Conservation (phyloP, 2,888 invertebrate species). For the Callinectes sapidus region DNA sequence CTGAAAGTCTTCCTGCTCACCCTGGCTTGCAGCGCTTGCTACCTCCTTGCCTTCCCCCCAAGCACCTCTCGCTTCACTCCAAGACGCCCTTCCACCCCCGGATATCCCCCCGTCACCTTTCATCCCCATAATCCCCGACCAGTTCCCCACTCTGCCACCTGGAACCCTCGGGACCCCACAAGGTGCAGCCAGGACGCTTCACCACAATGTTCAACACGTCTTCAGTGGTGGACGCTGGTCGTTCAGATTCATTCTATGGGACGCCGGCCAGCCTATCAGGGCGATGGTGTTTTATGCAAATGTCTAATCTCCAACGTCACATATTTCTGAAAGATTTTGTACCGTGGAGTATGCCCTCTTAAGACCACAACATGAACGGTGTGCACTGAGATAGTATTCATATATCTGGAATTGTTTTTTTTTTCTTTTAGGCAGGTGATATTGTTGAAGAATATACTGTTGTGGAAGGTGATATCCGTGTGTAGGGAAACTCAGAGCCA, state of each 20-base stretch:
- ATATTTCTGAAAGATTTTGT: slow-evolving; percentile 49
- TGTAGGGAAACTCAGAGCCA: neutral
- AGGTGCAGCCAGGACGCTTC: slow-evolving; percentile 24
- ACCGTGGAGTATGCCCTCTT: neutral
- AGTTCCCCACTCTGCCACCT: neutral
- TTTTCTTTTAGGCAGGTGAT: neutral
- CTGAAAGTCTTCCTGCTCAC: slow-evolving; percentile 29
- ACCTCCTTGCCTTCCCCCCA: neutral
- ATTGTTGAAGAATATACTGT: neutral
- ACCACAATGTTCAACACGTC: slow-evolving; percentile 35
- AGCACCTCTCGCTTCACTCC: slow-evolving; percentile 3
- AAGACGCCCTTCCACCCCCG: slow-evolving; percentile 22
- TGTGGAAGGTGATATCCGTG: neutral
- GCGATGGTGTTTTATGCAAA: slow-evolving; percentile 53
- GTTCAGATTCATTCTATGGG: slow-evolving; percentile 30
- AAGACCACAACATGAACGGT: neutral
- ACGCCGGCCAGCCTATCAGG: slow-evolving; percentile 39
- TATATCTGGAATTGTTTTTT: neutral
- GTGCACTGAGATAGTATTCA: neutral
- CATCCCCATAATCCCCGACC: slow-evolving; percentile 30
- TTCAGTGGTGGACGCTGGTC: neutral
- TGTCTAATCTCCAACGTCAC: slow-evolving; percentile 48
- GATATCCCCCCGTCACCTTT: slow-evolving; percentile 17
- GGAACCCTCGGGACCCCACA: slow-evolving; percentile 5
- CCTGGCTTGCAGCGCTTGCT: neutral